Conservation (phyloP, 2,113 vertebrate genomes). For the Hippoglossus stenolepis region DNA sequence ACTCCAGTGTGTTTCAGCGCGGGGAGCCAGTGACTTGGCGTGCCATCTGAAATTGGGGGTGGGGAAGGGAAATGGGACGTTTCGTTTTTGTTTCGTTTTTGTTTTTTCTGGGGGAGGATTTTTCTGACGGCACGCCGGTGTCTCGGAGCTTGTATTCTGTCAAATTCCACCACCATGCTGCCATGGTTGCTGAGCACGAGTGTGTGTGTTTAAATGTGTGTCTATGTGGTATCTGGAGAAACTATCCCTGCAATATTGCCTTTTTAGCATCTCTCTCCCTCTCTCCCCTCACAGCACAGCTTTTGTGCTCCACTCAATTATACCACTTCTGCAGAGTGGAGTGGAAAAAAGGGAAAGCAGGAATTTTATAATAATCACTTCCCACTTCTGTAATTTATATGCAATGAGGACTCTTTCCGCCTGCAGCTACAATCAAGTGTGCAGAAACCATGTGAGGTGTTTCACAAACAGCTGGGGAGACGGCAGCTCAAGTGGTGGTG, state of each 20-base stretch:
- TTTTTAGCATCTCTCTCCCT: slow-evolving; percentile 55
- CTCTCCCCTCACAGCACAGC: slow-evolving; percentile 63
- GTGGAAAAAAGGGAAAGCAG: slow-evolving; percentile 70
- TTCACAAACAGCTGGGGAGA: slow-evolving; percentile 75
- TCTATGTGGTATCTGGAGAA: slow-evolving; percentile 27
- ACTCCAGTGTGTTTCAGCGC: slow-evolving; percentile 66
- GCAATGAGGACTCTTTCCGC: slow-evolving; percentile 78
- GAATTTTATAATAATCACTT: slow-evolving; percentile 82
- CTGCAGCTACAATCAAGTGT: slow-evolving; percentile 72
- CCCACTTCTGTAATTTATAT: slow-evolving; percentile 82
- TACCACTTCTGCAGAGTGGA: slow-evolving; percentile 77
- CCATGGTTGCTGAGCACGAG: slow-evolving; percentile 20
- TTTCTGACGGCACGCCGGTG: slow-evolving; percentile 38
- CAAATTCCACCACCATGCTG: slow-evolving; percentile 48
- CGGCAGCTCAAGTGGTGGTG: slow-evolving; percentile 67
- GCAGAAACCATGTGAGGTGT: slow-evolving; percentile 67
- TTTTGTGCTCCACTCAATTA: slow-evolving; percentile 87
- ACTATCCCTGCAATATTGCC: slow-evolving; percentile 40
- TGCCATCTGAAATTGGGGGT: slow-evolving; percentile 45
- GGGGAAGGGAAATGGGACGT: slow-evolving; percentile 57
- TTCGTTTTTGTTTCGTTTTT: slow-evolving; percentile 50
- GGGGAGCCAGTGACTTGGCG: slow-evolving; percentile 67
- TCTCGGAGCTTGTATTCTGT: slow-evolving; percentile 52
- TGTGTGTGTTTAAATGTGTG: slow-evolving; percentile 4
- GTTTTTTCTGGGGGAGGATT: slow-evolving; percentile 20